Percentiles rank a stretch among this genome's conserved stretches.
Evolutionary conservation across 2,797 vertebrate species (phyloP).

Genomic region (Crenuchus spilurus): DNA sequence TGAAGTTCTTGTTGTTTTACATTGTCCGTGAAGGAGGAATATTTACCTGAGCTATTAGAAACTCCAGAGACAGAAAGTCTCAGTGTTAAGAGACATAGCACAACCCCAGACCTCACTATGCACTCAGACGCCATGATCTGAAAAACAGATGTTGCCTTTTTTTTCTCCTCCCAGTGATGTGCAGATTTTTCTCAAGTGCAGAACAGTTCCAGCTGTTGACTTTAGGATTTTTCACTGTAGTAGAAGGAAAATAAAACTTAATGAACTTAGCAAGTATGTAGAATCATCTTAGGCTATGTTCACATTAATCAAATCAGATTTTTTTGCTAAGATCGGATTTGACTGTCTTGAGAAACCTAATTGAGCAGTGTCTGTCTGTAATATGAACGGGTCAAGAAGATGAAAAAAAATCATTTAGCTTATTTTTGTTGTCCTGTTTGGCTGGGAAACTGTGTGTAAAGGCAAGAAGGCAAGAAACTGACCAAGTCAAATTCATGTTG

Average conservation of each 20-base stretch:
- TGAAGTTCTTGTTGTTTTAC: conserved; percentile 63
- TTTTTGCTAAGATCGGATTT: no score
- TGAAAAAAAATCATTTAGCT: no score
- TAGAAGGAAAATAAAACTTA: no score
- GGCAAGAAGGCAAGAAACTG: no score
- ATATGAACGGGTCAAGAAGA: no score
- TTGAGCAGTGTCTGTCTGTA: no score
- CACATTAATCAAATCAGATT: no score
- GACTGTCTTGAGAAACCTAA: no score
- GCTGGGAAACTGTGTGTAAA: no score
- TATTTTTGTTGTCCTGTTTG: no score
- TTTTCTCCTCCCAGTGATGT: conserved; percentile 7
- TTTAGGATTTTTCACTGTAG: not conserved
- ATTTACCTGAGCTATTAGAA: conserved; percentile 81
- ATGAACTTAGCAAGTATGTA: not conserved
- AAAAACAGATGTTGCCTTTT: conserved; percentile 56
- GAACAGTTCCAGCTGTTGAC: not conserved
- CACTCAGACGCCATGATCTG: conserved; percentile 86
- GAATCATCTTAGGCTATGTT: no score
- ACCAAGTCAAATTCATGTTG: no score
- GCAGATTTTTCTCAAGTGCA: conserved; percentile 21
- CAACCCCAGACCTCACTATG: conserved; percentile 68
- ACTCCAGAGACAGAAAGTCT: conserved; percentile 75
- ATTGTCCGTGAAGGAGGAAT: conserved; percentile 69
- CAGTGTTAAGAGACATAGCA: conserved; percentile 74